A percentile compares a stretch with the other conserved stretches of the same genome.
These are phyloP conservation scores for Fulica atra DNA, from an alignment of 2,113 vertebrate species.

Conservation along the genomic window DNA sequence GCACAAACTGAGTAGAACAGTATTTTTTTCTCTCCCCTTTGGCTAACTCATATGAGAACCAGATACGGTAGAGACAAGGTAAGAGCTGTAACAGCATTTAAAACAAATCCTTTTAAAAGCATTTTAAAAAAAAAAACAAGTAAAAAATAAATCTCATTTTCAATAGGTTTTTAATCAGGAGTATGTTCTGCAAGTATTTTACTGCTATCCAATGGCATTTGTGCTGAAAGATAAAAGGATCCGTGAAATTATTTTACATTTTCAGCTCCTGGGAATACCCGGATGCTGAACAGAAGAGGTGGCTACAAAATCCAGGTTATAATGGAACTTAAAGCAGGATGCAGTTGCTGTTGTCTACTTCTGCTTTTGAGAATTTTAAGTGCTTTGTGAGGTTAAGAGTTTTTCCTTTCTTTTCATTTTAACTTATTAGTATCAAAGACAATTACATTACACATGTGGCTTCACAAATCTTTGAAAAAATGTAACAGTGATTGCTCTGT, in stretches of 20 bases:
- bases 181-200: constrained; percentile 28
- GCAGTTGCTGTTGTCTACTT: neutral
- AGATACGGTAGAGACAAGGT: neutral
- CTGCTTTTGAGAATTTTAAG: neutral
- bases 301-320: constrained; percentile 11
- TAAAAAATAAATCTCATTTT: neutral
- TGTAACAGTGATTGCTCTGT: neutral
- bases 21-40: neutral
- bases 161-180: constrained; percentile 25
- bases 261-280: constrained; percentile 25
- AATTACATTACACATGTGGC: neutral
- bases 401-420: neutral
- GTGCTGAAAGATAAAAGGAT: constrained; percentile 47
- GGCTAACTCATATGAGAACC: neutral
- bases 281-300: constrained; percentile 24
- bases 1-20: neutral
- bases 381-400: neutral
- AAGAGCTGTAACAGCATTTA: neutral
- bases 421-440: neutral
- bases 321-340: neutral
- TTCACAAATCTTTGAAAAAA: neutral
- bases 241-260: constrained; percentile 46
- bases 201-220: constrained; percentile 28
- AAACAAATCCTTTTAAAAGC: neutral
- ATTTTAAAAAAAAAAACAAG: neutral